Conservation (phyloP, 1,140 invertebrate species). For the Nautilus pompilius region DNA sequence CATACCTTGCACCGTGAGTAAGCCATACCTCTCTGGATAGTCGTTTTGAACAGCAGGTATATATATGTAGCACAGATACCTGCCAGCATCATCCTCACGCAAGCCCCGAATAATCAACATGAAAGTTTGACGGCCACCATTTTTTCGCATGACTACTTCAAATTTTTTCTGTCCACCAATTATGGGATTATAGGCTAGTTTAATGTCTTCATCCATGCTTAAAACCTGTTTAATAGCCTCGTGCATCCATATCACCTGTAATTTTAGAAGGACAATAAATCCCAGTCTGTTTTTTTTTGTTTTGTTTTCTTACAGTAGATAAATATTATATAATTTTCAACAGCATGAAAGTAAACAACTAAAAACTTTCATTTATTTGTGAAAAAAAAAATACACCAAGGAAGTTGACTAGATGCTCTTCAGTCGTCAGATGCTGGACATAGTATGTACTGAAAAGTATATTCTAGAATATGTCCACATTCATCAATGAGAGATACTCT, state of each 20-base stretch:
- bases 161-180: slow-evolving; percentile 31
- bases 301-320: no score
- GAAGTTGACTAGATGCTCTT: no score
- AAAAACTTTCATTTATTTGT: no score
- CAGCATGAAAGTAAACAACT: no score
- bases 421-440: no score
- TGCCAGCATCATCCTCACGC: slow-evolving; percentile 27
- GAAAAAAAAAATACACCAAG: no score
- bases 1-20: slow-evolving; percentile 31
- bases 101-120: slow-evolving; percentile 36
- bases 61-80: slow-evolving; percentile 33
- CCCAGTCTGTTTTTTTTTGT: no score
- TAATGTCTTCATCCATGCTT: slow-evolving; percentile 22
- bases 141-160: slow-evolving; percentile 20
- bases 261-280: no score
- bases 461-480: no score
- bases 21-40: slow-evolving; percentile 29
- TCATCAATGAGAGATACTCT: no score
- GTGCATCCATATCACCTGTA: slow-evolving; percentile 23
- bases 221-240: slow-evolving; percentile 15
- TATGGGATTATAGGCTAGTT: slow-evolving; percentile 17
- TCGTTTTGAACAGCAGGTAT: slow-evolving; percentile 12
- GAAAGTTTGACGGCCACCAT: slow-evolving; percentile 26
- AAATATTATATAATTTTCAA: no score
- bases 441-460: no score